phyloP scores from a whole-genome alignment of 2,888 invertebrate species.

The Tolmerus cingulatus region DNA sequence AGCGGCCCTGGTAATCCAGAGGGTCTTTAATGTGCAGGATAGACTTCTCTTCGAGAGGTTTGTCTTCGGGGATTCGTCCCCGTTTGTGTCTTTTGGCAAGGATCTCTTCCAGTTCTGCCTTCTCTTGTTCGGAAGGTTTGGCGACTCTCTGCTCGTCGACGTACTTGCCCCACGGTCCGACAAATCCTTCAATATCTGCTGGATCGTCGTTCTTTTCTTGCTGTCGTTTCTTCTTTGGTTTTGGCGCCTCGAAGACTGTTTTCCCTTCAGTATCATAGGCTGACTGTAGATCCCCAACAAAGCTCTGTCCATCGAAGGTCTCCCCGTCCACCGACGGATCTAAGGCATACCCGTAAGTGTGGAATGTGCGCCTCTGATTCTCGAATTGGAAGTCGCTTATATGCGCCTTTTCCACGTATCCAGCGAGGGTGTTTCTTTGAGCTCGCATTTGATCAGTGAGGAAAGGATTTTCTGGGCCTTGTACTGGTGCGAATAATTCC shows the following conservation, averaged over 20 bases:
- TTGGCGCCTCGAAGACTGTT: slow-evolving; percentile 89
- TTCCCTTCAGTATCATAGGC: slow-evolving; percentile 80
- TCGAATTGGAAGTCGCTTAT: slow-evolving; percentile 98
- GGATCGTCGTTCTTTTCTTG: slow-evolving; percentile 89
- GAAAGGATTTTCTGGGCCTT: slow-evolving; percentile 93
- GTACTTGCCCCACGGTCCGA: slow-evolving; percentile 98
- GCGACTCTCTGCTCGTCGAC: slow-evolving; percentile 87
- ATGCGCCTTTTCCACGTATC: slow-evolving; percentile 94
- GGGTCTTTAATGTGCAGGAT: slow-evolving; percentile 92
- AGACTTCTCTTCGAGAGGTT: slow-evolving; percentile 93
- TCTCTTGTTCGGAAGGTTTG: slow-evolving; percentile 92
- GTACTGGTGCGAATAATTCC: slow-evolving; percentile 89
- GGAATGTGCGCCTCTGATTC: slow-evolving; percentile 92
- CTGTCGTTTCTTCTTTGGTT: slow-evolving; percentile 82
- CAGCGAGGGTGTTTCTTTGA: slow-evolving; percentile 88
- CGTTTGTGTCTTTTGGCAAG: slow-evolving; percentile 89
- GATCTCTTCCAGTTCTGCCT: slow-evolving; percentile 93
- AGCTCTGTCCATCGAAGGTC: slow-evolving; percentile 63
- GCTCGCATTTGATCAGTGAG: slow-evolving; percentile 90
- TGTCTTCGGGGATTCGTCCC: slow-evolving; percentile 86
- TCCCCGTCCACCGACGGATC: slow-evolving; percentile 86
- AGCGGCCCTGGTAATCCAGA: slow-evolving; percentile 95
- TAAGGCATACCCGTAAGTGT: slow-evolving; percentile 92
- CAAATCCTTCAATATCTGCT: slow-evolving; percentile 90
- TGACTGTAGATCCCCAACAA: slow-evolving; percentile 70